Base-by-base conservation (phyloP, 2,797 vertebrate species). In the Enteromius radiatus region DNA sequence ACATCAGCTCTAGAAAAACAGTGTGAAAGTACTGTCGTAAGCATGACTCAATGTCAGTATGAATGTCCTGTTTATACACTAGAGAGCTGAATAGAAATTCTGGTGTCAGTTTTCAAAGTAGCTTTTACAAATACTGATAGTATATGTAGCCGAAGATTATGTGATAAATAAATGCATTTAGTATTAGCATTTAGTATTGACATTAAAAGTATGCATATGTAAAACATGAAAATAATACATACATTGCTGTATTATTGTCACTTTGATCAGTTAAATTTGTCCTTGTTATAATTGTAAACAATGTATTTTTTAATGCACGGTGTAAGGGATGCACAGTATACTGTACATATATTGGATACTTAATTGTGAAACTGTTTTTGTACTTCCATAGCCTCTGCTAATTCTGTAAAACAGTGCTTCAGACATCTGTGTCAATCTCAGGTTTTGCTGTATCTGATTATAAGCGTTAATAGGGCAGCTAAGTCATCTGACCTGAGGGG, bases 1-100 rank as follows among this genome's bases (percentile, higher is more conserved):
- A 81, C 54, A 73, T 81, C 5, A 49, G 26, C 68, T 70, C 15
- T 63, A 49, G 54, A 63, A 80, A 80, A 73, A 47, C 41, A 26
- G n/a, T 73, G 15, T 76, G 38, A 45, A 63, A 31, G 61, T 63
- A 63, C 23, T 21, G 19, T 75, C 5, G 12, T n/a, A 75, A 56
- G 38, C n/a, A 26, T 56, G 56, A 61, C 15, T 23, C 15, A 76
- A 11, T 45, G 56, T 33, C 21, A 38, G 11, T 21, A 11, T 11
- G n/a, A 63, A 76, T 41, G 36, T 17, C 56, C 52, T 15, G 33
- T 43, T 76, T 28, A 63, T 43, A 69, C 36, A 69, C 23, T 43
- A 14, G 26, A 21, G 49, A 12, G 19, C 9, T 45, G 41, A 67
- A 52, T 38, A 54, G 3, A 33, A 67, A 36, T 45, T 78, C 19